Conservation (phyloP, 2,113 vertebrate species). For the Gavia stellata region DNA sequence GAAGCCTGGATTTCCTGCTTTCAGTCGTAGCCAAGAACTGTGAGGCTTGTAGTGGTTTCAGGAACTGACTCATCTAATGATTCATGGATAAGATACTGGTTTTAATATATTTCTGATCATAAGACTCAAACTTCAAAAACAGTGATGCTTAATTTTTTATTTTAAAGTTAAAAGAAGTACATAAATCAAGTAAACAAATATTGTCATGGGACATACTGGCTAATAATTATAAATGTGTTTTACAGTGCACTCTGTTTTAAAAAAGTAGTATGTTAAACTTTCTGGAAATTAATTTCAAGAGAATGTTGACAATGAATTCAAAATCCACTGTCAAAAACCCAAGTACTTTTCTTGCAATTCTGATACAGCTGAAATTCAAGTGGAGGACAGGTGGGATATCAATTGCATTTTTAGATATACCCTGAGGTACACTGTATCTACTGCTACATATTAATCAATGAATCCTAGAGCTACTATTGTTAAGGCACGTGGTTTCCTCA, state of each 20-base stretch:
- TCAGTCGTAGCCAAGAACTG: slow-evolving; percentile 87
- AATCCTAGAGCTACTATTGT: not conserved
- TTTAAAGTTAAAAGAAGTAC: slow-evolving; percentile 6
- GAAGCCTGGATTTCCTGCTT: slow-evolving; percentile 95
- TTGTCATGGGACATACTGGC: not conserved
- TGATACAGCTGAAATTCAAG: slow-evolving; percentile 23
- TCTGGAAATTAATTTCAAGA: not conserved
- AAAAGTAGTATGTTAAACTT: not conserved
- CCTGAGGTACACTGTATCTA: slow-evolving; percentile 30
- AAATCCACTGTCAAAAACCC: slow-evolving; percentile 10
- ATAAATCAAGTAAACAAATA: not conserved
- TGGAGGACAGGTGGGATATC: slow-evolving; percentile 39
- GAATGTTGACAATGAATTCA: not conserved
- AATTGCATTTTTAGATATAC: slow-evolving; percentile 20
- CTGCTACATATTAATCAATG: slow-evolving; percentile 12
- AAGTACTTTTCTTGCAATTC: not conserved
- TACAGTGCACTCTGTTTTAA: not conserved
- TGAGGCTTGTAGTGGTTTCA: slow-evolving; percentile 91
- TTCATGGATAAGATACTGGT: slow-evolving; percentile 86
- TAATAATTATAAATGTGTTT: not conserved
- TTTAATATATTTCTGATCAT: slow-evolving; percentile 83
- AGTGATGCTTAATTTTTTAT: slow-evolving; percentile 46
- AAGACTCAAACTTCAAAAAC: slow-evolving; percentile 71
- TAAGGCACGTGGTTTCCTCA: not conserved
- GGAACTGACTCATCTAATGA: slow-evolving; percentile 96